Percentiles rank a stretch among this genome's conserved stretches.
These are phyloP conservation scores for Probosciger aterrimus DNA, from an alignment of 2,113 vertebrate genomes.

Conservation along the genomic window DNA sequence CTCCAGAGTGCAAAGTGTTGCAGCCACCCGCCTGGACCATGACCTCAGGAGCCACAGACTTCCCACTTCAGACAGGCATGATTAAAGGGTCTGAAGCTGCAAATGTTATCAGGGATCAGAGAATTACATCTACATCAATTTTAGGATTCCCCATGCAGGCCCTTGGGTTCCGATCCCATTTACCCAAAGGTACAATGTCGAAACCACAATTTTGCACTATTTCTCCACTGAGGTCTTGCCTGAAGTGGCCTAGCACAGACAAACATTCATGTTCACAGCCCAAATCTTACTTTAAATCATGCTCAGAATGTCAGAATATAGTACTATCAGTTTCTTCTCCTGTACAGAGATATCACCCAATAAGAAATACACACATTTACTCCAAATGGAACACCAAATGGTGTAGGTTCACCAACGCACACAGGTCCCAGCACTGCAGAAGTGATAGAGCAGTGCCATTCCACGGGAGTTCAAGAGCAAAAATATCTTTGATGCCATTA, in stretches of 20 bases:
- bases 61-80: neutral
- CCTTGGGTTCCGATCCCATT: neutral
- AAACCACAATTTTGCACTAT: neutral
- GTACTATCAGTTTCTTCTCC: neutral
- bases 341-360: neutral
- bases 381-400: neutral
- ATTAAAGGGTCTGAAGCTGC: neutral
- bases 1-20: neutral
- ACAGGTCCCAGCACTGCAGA: neutral
- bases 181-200: neutral
- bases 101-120: neutral
- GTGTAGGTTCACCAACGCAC: neutral
- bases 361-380: neutral
- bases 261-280: neutral
- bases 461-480: neutral
- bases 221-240: neutral
- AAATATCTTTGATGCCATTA: neutral
- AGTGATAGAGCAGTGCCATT: neutral
- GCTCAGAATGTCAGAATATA: neutral
- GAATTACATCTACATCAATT: fast-evolving
- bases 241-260: neutral
- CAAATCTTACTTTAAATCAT: neutral
- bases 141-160: neutral
- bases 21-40: neutral
- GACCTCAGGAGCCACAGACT: neutral